Evolutionary conservation across 1,140 invertebrate species (phyloP).

Genomic region (Leptinotarsa defecta): DNA sequence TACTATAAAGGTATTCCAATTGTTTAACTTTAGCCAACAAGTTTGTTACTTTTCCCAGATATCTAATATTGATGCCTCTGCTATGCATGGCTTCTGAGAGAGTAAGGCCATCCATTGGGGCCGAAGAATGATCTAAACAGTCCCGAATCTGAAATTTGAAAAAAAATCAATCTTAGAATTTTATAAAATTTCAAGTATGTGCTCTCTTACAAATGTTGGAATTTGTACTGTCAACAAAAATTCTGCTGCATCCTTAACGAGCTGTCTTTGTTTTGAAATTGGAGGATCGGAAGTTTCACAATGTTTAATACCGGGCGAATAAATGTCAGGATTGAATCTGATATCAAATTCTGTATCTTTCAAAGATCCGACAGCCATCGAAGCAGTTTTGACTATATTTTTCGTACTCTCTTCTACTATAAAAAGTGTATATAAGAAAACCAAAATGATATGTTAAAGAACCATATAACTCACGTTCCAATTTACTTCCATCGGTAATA

Average conservation of each 20-base stretch:
- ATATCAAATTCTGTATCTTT: constrained; percentile 95
- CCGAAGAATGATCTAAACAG: constrained; percentile 87
- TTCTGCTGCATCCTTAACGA: constrained; percentile 93
- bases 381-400: constrained; percentile 88
- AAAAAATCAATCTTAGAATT: constrained; percentile 10
- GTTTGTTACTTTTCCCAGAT: constrained; percentile 86
- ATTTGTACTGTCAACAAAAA: constrained; percentile 93
- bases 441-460: not conserved
- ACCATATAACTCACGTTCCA: constrained; percentile 66
- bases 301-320: constrained; percentile 90
- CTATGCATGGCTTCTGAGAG: constrained; percentile 92
- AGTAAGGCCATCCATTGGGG: constrained; percentile 94
- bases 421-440: constrained; percentile 38
- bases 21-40: constrained; percentile 78
- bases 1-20: constrained; percentile 85
- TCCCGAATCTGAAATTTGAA: constrained; percentile 75
- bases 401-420: constrained; percentile 83
- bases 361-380: constrained; percentile 86
- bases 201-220: constrained; percentile 83
- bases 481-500: constrained; percentile 83
- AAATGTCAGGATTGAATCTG: constrained; percentile 97
- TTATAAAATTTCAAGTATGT: not conserved
- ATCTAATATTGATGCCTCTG: constrained; percentile 95
- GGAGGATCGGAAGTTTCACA: constrained; percentile 68
- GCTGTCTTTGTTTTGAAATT: constrained; percentile 81